Percentiles rank a stretch among this genome's conserved stretches.
phyloP scores from a whole-genome alignment of 1,140 invertebrate species.

The Metaphire vulgaris region DNA sequence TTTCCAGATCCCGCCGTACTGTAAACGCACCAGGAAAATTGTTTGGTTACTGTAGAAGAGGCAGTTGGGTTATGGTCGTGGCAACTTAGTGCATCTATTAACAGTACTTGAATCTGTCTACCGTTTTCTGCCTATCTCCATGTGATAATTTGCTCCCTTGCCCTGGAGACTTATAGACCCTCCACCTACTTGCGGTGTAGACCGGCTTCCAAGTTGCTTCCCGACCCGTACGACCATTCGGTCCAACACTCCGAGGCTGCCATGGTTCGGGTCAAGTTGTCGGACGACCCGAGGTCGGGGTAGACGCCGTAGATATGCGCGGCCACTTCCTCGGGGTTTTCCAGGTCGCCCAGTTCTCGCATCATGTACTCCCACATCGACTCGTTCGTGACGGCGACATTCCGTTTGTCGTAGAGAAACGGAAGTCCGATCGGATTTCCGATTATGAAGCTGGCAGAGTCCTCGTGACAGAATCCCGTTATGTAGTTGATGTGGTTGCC shows the following conservation, averaged over 20 bases:
- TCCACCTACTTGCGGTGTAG: background rate
- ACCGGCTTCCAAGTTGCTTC: conserved; percentile 6
- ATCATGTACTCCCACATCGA: conserved; percentile 10
- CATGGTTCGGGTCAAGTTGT: background rate
- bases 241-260: background rate
- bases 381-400: conserved; percentile 1
- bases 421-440: conserved; percentile 5
- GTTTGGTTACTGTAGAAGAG: no score
- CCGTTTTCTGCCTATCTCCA: no score
- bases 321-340: conserved; percentile 4
- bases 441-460: background rate
- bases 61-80: no score
- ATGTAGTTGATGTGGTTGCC: conserved; percentile 16
- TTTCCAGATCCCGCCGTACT: background rate
- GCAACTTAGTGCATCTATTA: no score
- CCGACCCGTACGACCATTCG: conserved; percentile 10
- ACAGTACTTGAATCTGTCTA: no score
- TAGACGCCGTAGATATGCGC: background rate
- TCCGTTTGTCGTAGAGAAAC: background rate
- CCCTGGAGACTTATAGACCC: no score
- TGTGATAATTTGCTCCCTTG: no score
- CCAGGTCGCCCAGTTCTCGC: background rate
- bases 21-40: no score
- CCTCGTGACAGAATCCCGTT: conserved; percentile 7
- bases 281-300: conserved; percentile 4